These are phyloP conservation scores for Accipiter cooperii DNA, from an alignment of 2,113 vertebrate species.

Conservation along the genomic window DNA sequence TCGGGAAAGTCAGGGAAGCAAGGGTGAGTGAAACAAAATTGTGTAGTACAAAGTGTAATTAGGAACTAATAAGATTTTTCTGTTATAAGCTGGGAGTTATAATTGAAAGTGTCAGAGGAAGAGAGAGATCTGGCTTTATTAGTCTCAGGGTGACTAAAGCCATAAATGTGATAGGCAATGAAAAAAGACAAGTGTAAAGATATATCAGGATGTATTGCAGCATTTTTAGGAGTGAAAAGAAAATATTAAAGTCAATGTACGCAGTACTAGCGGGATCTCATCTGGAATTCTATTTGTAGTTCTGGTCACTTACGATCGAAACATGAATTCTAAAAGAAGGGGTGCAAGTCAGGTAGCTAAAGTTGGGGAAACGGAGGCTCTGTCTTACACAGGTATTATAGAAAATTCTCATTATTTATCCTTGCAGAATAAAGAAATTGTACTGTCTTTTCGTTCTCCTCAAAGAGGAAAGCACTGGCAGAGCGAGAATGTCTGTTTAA, in stretches of 20 bases:
- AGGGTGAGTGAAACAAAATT: not conserved
- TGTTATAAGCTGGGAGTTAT: slow-evolving; percentile 19
- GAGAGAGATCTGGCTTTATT: slow-evolving; percentile 23
- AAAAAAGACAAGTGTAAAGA: slow-evolving; percentile 14
- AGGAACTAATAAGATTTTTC: slow-evolving; percentile 32
- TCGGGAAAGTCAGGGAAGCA: not conserved
- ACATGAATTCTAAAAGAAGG: not conserved
- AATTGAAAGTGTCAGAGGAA: slow-evolving; percentile 46
- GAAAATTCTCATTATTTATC: not conserved
- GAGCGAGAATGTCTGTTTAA: not conserved
- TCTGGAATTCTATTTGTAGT: slow-evolving; percentile 6
- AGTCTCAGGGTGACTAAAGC: slow-evolving; percentile 24
- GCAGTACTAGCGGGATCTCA: not conserved
- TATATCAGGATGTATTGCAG: not conserved
- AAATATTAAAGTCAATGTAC: not conserved
- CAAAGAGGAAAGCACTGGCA: not conserved
- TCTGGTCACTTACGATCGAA: not conserved
- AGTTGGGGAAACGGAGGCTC: not conserved
- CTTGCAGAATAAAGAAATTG: not conserved
- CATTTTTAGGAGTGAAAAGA: not conserved
- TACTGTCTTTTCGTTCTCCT: not conserved
- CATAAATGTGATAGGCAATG: slow-evolving; percentile 8
- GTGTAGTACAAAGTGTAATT: slow-evolving; percentile 24
- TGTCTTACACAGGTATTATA: not conserved
- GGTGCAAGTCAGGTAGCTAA: not conserved